A percentile compares a stretch with the other conserved stretches of the same genome.
Evolutionary conservation across 1,140 invertebrate genomes (phyloP).

Genomic region (Mylabris phalerata): DNA sequence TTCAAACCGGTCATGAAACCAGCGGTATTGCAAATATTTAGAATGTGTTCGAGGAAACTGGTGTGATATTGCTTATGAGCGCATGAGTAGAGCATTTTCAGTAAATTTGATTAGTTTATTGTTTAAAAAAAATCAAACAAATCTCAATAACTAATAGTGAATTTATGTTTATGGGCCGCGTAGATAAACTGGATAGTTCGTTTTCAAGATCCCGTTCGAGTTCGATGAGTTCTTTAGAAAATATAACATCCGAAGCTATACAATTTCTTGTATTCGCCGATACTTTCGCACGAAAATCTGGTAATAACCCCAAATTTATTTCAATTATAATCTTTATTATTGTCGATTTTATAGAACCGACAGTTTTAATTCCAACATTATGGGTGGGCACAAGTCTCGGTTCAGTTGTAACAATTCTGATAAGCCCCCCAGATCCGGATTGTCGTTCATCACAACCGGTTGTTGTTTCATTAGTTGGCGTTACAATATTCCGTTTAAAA

Average conservation of each 20-base stretch:
- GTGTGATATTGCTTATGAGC: constrained; percentile 16
- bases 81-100: constrained; percentile 21
- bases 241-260: constrained; percentile 91
- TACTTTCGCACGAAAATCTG: constrained; percentile 89
- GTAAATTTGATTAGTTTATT: not conserved
- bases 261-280: constrained; percentile 94
- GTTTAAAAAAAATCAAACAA: too few species aligned
- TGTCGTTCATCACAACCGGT: constrained; percentile 83
- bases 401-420: constrained; percentile 85
- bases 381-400: constrained; percentile 96
- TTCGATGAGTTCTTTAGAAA: constrained; percentile 95
- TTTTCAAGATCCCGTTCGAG: constrained; percentile 94
- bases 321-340: not conserved
- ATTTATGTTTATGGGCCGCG: constrained; percentile 57
- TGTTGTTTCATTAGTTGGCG: constrained; percentile 82
- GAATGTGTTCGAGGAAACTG: too few species aligned
- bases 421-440: constrained; percentile 74
- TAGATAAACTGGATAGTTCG: constrained; percentile 93
- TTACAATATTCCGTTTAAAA: constrained; percentile 89
- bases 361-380: constrained; percentile 69
- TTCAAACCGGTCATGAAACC: too few species aligned
- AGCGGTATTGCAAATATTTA: too few species aligned
- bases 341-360: constrained; percentile 55
- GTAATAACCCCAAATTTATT: constrained; percentile 45
- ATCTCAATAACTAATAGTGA: constrained; percentile 18